Evolutionary conservation across 2,113 vertebrate genomes (phyloP).

Genomic region (Coryphaenoides rupestris): DNA sequence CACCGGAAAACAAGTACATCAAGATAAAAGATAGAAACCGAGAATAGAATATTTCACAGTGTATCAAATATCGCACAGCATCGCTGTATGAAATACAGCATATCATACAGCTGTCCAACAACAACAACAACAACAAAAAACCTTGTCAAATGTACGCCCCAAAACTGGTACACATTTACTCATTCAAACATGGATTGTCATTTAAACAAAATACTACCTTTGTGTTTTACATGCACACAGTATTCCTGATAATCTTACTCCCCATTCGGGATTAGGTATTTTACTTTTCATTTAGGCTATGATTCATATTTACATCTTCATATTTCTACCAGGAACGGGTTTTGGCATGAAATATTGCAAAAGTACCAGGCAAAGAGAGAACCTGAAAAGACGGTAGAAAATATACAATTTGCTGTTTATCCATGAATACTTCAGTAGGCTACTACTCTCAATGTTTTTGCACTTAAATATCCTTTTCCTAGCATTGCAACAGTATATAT

Average conservation of each 20-base stretch:
- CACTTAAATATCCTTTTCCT: too few species aligned
- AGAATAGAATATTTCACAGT: conserved; percentile 56
- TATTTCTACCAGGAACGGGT: neutral
- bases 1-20: too few species aligned
- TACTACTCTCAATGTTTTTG: too few species aligned
- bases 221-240: conserved; percentile 20
- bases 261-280: neutral
- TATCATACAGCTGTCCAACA: neutral
- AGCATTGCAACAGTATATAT: too few species aligned
- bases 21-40: neutral
- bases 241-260: neutral
- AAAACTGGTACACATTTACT: conserved; percentile 26
- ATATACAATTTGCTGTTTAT: too few species aligned
- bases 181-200: conserved; percentile 7
- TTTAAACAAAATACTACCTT: neutral
- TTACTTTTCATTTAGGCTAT: neutral
- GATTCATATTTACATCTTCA: conserved; percentile 8
- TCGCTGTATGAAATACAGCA: conserved; percentile 18
- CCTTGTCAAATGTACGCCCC: conserved; percentile 19
- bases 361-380: neutral
- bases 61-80: conserved; percentile 65
- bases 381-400: neutral
- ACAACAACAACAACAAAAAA: neutral
- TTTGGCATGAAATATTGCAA: neutral
- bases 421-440: too few species aligned